Percentiles rank a stretch among this genome's conserved stretches.
Evolutionary conservation across 2,888 invertebrate genomes (phyloP).

Genomic region (Melanotus villosus): DNA sequence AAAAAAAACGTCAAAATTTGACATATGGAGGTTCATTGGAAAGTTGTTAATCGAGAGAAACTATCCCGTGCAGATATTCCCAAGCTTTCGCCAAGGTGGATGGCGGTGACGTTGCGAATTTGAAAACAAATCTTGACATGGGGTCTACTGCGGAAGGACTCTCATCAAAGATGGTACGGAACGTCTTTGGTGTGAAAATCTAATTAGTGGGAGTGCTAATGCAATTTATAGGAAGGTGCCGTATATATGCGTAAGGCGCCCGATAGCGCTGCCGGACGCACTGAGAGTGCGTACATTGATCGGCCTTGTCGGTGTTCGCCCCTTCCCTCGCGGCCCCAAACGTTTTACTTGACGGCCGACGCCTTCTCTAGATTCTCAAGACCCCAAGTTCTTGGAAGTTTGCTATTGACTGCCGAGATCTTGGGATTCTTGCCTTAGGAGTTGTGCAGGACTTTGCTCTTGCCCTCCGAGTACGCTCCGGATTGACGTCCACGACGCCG

Average conservation of each 20-base stretch:
- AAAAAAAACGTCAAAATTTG: too few species aligned
- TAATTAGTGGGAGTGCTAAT: conserved; percentile 52
- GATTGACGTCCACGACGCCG: not conserved
- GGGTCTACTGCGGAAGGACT: not conserved
- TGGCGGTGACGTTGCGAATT: too few species aligned
- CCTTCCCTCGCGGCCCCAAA: conserved; percentile 27
- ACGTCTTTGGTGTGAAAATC: conserved; percentile 43
- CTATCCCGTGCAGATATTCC: too few species aligned
- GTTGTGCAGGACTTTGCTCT: not conserved
- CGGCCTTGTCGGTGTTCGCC: conserved; percentile 36
- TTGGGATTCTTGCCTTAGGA: not conserved
- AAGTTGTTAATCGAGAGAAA: too few species aligned
- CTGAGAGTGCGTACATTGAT: conserved; percentile 43
- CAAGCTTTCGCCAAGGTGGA: too few species aligned
- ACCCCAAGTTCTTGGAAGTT: conserved; percentile 35
- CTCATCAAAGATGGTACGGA: conserved; percentile 5
- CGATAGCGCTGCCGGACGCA: conserved; percentile 37
- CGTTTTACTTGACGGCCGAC: conserved; percentile 33
- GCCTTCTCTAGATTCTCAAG: conserved; percentile 31
- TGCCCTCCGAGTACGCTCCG: too few species aligned
- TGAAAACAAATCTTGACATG: too few species aligned
- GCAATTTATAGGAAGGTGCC: conserved; percentile 50
- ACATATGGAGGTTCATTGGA: too few species aligned
- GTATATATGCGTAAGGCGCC: conserved; percentile 44
- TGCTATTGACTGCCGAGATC: not conserved